These are phyloP conservation scores for Athetis lepigone DNA, from an alignment of 2,888 invertebrate species.

Conservation along the genomic window DNA sequence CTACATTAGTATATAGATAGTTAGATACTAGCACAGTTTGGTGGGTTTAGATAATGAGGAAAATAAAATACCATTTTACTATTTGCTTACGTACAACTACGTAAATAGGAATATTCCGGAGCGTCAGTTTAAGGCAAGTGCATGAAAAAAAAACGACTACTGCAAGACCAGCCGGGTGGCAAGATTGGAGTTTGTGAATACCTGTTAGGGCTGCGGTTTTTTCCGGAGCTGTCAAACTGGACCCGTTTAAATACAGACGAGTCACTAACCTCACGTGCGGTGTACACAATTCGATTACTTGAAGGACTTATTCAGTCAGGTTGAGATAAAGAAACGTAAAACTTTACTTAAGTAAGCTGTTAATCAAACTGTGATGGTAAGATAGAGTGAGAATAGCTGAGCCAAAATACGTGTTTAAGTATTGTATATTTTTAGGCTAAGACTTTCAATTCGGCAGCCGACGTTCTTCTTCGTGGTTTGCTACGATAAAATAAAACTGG, in stretches of 20 bases:
- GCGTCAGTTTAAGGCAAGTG: background rate
- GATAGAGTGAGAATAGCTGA: too few relatives aligned
- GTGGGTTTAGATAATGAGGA: too few relatives aligned
- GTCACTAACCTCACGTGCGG: slow-evolving; percentile 42
- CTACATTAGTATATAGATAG: too few relatives aligned
- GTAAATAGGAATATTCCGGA: background rate
- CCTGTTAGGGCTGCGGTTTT: slow-evolving; percentile 32
- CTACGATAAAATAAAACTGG: too few relatives aligned
- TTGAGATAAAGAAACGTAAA: too few relatives aligned
- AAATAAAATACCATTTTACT: background rate
- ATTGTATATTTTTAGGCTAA: too few relatives aligned
- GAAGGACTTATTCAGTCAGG: slow-evolving; percentile 20
- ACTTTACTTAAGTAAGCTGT: too few relatives aligned
- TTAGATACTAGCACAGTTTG: too few relatives aligned
- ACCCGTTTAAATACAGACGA: slow-evolving; percentile 1
- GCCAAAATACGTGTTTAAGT: too few relatives aligned
- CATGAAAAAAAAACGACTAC: slow-evolving; percentile 14
- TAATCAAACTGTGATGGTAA: too few relatives aligned
- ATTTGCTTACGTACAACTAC: background rate
- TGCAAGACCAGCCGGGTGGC: background rate
- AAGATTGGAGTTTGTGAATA: slow-evolving; percentile 40
- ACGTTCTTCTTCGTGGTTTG: too few relatives aligned
- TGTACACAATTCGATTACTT: background rate
- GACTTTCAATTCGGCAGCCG: too few relatives aligned
- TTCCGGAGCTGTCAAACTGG: slow-evolving; percentile 23